Evolutionary conservation across 1,140 invertebrate genomes (phyloP).

Genomic region (Bemisia tabaci): DNA sequence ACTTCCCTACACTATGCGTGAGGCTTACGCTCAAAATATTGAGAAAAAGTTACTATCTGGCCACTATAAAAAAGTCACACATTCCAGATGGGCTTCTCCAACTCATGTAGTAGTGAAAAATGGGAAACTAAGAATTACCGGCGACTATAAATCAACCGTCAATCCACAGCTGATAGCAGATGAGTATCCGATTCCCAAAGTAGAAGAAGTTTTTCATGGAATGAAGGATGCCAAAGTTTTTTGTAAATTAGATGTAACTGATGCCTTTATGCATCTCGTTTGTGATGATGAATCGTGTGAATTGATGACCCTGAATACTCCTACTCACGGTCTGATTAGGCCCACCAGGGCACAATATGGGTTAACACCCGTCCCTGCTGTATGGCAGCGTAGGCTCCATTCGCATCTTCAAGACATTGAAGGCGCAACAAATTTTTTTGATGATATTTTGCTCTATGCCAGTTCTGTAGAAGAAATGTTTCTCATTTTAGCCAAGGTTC

Average conservation of each 20-base stretch:
- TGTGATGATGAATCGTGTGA: not conserved
- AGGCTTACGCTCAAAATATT: not conserved
- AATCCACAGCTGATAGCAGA: not conserved
- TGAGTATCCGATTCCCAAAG: conserved; percentile 1
- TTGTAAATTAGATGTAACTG: not conserved
- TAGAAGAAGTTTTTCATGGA: not conserved
- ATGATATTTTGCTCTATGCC: not conserved
- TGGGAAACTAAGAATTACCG: not conserved
- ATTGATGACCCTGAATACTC: not conserved
- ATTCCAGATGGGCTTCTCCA: not conserved
- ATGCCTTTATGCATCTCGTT: not conserved
- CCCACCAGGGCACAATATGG: not conserved
- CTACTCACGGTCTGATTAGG: not conserved
- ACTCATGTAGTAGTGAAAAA: not conserved
- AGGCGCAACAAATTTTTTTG: not conserved
- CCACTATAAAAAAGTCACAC: not conserved
- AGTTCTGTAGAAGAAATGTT: not conserved
- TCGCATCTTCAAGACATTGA: not conserved
- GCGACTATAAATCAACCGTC: not conserved
- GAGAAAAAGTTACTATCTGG: not conserved
- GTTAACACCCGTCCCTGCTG: not conserved
- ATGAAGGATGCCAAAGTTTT: not conserved
- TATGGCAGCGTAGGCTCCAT: not conserved
- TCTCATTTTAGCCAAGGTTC: no score
- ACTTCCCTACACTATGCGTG: not conserved